Evolutionary conservation across 2,113 vertebrate genomes (phyloP).

Genomic region (Nothobranchius kuhntae): DNA sequence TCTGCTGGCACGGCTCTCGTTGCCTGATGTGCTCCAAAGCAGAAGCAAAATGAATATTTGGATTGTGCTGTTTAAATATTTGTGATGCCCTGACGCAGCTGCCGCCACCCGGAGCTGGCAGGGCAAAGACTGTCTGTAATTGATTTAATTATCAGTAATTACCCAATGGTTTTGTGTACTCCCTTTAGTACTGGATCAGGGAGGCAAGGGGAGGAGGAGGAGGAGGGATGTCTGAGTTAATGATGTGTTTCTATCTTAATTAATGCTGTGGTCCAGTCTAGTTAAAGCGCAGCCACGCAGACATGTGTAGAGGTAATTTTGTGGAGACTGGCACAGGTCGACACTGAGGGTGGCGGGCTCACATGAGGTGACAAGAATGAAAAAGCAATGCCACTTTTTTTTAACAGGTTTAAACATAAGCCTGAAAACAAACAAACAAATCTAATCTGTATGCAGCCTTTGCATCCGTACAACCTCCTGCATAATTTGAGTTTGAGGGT

Average conservation of each 20-base stretch:
- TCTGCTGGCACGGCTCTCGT: conserved; percentile 76
- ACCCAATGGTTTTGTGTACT: conserved; percentile 83
- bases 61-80: conserved; percentile 90
- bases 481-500: conserved; percentile 25
- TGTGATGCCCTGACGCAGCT: conserved; percentile 79
- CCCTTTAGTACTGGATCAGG: conserved; percentile 76
- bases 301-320: conserved; percentile 75
- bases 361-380: conserved; percentile 35
- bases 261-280: conserved; percentile 74
- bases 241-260: conserved; percentile 84
- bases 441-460: conserved; percentile 15
- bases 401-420: conserved; percentile 18
- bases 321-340: conserved; percentile 59
- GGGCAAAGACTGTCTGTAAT: conserved; percentile 88
- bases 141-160: conserved; percentile 97
- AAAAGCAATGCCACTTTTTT: conserved; percentile 19
- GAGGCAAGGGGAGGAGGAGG: conserved; percentile 21
- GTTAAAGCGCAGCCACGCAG: conserved; percentile 70
- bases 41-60: conserved; percentile 72
- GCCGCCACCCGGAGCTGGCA: conserved; percentile 76
- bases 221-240: conserved; percentile 74
- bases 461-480: conserved; percentile 27
- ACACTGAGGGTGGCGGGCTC: conserved; percentile 64
- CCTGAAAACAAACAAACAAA: not conserved
- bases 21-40: conserved; percentile 38